These are phyloP conservation scores for Spongia lamella DNA, from an alignment of 37 sponge, comb jelly and placozoan species.

Conservation along the genomic window DNA sequence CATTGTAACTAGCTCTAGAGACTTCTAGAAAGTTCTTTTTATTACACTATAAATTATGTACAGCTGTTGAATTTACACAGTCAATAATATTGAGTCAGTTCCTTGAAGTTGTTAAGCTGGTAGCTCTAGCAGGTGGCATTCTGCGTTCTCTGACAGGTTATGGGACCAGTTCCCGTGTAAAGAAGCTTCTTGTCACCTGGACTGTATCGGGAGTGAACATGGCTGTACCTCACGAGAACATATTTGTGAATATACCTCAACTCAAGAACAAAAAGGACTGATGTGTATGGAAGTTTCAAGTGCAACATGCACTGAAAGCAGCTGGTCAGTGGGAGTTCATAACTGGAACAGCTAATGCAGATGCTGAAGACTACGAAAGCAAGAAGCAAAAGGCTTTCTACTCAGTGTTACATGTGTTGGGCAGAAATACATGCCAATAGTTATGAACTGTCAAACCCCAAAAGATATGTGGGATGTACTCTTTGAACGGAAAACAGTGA, in stretches of 20 bases:
- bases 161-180: too few species aligned
- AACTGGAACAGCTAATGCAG: constrained; percentile 1
- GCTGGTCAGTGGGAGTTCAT: neutral
- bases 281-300: constrained; percentile 7
- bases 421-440: constrained; percentile 11
- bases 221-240: too few species aligned
- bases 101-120: too few species aligned
- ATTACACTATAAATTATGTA: too few species aligned
- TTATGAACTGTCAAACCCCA: constrained; percentile 15
- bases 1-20: too few species aligned
- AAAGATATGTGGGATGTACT: constrained; percentile 32
- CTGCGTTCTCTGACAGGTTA: too few species aligned
- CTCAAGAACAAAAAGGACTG: neutral
- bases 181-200: too few species aligned
- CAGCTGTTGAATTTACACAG: too few species aligned
- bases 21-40: too few species aligned
- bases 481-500: constrained; percentile 20
- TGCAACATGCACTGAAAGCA: neutral
- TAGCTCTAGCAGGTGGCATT: too few species aligned
- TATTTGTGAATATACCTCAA: constrained; percentile 1
- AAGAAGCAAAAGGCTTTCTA: neutral
- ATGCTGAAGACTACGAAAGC: neutral
- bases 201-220: too few species aligned
- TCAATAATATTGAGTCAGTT: too few species aligned
- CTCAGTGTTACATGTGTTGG: constrained; percentile 18